phyloP scores from a whole-genome alignment of 2,113 vertebrate genomes.

The Oncorhynchus kisutch region DNA sequence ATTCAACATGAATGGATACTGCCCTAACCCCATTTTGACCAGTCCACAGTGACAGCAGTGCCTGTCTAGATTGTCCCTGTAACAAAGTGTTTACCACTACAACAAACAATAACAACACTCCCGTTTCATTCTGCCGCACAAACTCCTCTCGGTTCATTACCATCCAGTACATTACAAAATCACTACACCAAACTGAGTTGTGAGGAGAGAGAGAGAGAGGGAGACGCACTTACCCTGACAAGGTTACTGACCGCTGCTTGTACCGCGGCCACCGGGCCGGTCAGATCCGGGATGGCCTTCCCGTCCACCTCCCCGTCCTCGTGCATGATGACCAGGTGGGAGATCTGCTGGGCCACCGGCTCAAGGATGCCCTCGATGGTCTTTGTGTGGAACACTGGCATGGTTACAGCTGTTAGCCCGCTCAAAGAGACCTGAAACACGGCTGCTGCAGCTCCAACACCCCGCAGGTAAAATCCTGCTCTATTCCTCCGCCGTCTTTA shows the following conservation, averaged over 20 bases:
- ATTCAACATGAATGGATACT: too few relatives aligned
- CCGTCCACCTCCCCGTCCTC: conserved; percentile 99
- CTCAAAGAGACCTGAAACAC: conserved; percentile 51
- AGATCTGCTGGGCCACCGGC: conserved; percentile 99
- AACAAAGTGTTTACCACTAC: too few relatives aligned
- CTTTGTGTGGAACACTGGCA: conserved; percentile 98
- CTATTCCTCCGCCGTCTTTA: conserved; percentile 25
- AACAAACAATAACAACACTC: conserved; percentile 16
- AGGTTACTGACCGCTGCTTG: conserved; percentile 98
- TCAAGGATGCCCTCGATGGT: conserved; percentile 99
- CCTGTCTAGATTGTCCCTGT: too few relatives aligned
- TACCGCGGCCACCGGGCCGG: conserved; percentile 91
- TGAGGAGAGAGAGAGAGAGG: not conserved
- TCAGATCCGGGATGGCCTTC: conserved; percentile 97
- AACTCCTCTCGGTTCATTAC: conserved; percentile 46
- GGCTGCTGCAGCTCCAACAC: conserved; percentile 48
- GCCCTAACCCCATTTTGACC: too few relatives aligned
- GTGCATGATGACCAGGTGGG: conserved; percentile 99
- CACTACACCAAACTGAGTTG: conserved; percentile 5
- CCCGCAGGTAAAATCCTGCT: conserved; percentile 22
- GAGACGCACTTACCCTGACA: conserved; percentile 86
- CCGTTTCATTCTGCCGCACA: conserved; percentile 40
- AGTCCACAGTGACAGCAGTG: too few relatives aligned
- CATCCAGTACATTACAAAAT: conserved; percentile 30
- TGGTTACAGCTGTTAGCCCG: conserved; percentile 72